phyloP scores from a whole-genome alignment of 2,888 invertebrate species.

The Megalurothrips usitatus region DNA sequence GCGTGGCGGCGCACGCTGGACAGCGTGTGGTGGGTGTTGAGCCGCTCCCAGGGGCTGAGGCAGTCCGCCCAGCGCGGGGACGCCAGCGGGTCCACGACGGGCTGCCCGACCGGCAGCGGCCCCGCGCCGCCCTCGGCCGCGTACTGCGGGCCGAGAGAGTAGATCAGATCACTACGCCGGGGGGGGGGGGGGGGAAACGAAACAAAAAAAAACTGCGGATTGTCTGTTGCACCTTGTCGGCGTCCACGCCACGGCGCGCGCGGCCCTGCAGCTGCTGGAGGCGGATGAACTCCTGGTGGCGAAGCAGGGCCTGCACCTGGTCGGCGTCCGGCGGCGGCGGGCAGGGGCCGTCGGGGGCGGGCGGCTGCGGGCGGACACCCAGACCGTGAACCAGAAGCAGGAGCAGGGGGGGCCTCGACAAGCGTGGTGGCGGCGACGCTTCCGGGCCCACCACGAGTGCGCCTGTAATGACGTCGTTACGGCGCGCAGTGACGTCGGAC shows the following conservation, averaged over 20 bases:
- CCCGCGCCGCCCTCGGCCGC: not conserved
- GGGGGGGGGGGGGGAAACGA: too few species aligned
- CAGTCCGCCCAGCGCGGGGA: conserved; percentile 34
- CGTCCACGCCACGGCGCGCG: not conserved
- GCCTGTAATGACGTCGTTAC: too few species aligned
- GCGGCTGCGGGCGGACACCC: not conserved
- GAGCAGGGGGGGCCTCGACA: too few species aligned
- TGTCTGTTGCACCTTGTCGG: not conserved
- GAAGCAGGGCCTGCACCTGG: conserved; percentile 14
- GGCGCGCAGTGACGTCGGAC: too few species aligned
- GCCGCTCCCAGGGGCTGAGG: conserved; percentile 47
- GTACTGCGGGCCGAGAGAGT: not conserved
- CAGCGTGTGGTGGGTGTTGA: conserved; percentile 59
- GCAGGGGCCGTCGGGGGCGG: not conserved
- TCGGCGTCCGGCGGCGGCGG: conserved; percentile 2
- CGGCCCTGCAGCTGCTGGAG: not conserved
- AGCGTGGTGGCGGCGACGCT: too few species aligned
- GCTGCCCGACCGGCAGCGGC: not conserved
- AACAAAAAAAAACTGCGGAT: too few species aligned
- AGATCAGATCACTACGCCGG: too few species aligned
- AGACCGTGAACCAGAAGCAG: too few species aligned
- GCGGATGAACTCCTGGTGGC: not conserved
- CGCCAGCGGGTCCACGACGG: conserved; percentile 8
- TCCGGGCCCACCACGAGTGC: too few species aligned
- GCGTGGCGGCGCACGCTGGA: conserved; percentile 40